phyloP scores from a whole-genome alignment of 2,888 invertebrate species.

The Vesta saturnalis region DNA sequence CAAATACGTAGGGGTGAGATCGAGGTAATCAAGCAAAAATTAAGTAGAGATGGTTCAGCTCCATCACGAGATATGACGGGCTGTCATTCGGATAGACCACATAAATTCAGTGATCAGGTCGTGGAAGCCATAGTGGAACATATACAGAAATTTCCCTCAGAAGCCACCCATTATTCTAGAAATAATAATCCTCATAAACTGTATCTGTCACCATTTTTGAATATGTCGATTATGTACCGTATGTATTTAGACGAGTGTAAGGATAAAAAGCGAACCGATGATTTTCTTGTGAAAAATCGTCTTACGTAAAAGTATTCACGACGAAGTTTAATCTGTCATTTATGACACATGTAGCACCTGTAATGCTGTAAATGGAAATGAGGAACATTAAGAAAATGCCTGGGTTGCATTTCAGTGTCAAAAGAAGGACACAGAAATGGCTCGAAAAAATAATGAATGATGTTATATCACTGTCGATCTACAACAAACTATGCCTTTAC shows the following conservation, averaged over 20 bases:
- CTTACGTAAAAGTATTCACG: too few species aligned
- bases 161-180: constrained; percentile 14
- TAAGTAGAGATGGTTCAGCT: constrained; percentile 9
- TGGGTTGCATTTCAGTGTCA: constrained; percentile 1
- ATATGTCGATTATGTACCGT: too few species aligned
- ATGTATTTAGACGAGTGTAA: too few species aligned
- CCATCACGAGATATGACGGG: constrained; percentile 1
- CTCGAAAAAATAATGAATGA: background rate
- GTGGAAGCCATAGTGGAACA: constrained; percentile 13
- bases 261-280: too few species aligned
- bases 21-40: constrained; percentile 16
- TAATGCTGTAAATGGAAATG: too few species aligned
- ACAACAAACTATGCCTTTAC: background rate
- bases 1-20: constrained; percentile 4
- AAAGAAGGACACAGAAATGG: background rate
- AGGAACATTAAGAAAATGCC: too few species aligned
- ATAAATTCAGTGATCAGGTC: background rate
- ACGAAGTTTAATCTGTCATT: too few species aligned
- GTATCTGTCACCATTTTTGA: background rate
- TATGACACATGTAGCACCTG: too few species aligned
- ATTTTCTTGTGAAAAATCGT: too few species aligned
- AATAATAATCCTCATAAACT: background rate
- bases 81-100: constrained; percentile 13
- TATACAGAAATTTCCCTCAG: constrained; percentile 16
- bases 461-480: constrained; percentile 14